Conservation (phyloP, 1,140 invertebrate genomes). For the Charaxes varanes region DNA sequence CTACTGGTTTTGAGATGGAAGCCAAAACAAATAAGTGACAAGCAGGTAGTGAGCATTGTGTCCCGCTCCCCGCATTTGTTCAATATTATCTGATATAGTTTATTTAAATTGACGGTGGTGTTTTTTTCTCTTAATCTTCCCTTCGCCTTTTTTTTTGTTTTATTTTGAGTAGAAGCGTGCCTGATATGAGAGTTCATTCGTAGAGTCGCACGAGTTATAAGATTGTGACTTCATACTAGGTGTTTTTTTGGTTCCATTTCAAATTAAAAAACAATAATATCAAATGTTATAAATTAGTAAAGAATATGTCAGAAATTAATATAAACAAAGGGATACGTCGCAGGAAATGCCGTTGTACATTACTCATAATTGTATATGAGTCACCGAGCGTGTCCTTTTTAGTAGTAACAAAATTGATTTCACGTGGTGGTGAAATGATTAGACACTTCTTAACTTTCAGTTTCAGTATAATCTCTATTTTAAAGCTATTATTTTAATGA, state of each 20-base stretch:
- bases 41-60: conserved; percentile 59
- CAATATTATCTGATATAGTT: conserved; percentile 67
- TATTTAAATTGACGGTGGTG: conserved; percentile 44
- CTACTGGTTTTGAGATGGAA: conserved; percentile 67
- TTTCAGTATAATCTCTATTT: too few relatives aligned
- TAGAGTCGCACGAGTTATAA: too few relatives aligned
- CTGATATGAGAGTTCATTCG: conserved; percentile 3
- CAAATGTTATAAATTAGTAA: too few relatives aligned
- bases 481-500: too few relatives aligned
- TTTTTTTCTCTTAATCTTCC: conserved; percentile 17
- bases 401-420: too few relatives aligned
- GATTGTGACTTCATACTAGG: too few relatives aligned
- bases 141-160: conserved; percentile 2
- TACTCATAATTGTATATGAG: conserved; percentile 23
- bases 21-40: conserved; percentile 72
- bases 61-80: conserved; percentile 56
- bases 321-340: conserved; percentile 6
- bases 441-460: too few relatives aligned
- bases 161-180: conserved; percentile 9
- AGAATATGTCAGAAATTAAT: too few relatives aligned
- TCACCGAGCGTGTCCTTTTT: conserved; percentile 26
- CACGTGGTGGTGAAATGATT: too few relatives aligned
- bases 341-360: conserved; percentile 25
- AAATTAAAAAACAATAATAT: conserved; percentile 2
- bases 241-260: too few relatives aligned